These are phyloP conservation scores for Heliconius erato DNA, from an alignment of 2,888 invertebrate genomes.

Conservation along the genomic window DNA sequence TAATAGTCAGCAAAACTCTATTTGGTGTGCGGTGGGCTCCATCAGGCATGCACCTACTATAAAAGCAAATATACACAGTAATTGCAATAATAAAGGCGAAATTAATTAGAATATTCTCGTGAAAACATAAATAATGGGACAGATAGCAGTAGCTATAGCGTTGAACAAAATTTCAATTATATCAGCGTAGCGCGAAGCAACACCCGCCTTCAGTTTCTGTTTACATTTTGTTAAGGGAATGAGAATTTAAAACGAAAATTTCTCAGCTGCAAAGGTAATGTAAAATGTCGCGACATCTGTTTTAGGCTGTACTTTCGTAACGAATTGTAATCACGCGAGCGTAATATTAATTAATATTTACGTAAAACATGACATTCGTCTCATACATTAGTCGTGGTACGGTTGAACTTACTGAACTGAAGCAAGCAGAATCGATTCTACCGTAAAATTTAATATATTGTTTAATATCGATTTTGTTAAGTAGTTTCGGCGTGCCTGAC, in stretches of 20 bases:
- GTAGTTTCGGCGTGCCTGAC: neutral
- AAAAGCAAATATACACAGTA: constrained; percentile 40
- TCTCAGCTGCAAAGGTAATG: constrained; percentile 74
- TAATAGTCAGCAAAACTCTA: neutral
- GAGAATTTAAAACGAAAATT: constrained; percentile 79
- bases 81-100: constrained; percentile 56
- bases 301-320: constrained; percentile 45
- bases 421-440: constrained; percentile 1
- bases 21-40: neutral
- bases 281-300: constrained; percentile 61
- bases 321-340: constrained; percentile 43
- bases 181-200: constrained; percentile 63
- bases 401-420: constrained; percentile 1
- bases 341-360: constrained; percentile 36
- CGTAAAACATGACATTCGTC: constrained; percentile 7
- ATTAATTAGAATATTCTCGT: constrained; percentile 72
- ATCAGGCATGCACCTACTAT: constrained; percentile 33
- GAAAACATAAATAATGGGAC: constrained; percentile 65
- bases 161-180: constrained; percentile 80
- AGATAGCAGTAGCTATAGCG: constrained; percentile 60
- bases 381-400: neutral
- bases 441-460: neutral
- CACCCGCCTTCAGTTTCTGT: constrained; percentile 68
- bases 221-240: constrained; percentile 82
- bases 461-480: constrained; percentile 4